These are phyloP conservation scores for Drosophila ambigua DNA, from an alignment of 1,140 invertebrate genomes.

Conservation along the genomic window DNA sequence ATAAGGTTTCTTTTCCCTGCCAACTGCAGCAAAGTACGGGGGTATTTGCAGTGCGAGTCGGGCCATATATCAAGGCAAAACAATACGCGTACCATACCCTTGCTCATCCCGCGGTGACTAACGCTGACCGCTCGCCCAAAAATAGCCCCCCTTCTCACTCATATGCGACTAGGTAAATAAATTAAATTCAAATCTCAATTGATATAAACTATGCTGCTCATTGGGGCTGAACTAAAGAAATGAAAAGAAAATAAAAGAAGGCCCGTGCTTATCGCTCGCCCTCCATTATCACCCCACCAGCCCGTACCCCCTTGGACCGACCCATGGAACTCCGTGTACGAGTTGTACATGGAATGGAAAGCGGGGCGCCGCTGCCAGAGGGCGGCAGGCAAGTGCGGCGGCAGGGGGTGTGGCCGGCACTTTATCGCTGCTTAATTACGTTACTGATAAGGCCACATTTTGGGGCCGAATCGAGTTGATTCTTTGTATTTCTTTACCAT, in stretches of 20 bases:
- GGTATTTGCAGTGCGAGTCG: background rate
- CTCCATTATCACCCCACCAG: constrained; percentile 12
- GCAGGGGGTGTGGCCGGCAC: constrained; percentile 45
- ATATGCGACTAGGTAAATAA: constrained; percentile 71
- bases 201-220: constrained; percentile 60
- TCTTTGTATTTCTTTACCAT: constrained; percentile 30
- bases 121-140: constrained; percentile 62
- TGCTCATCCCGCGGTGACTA: constrained; percentile 52
- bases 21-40: background rate
- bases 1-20: constrained; percentile 1
- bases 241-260: constrained; percentile 34
- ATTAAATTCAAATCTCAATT: constrained; percentile 82
- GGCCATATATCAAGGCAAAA: background rate
- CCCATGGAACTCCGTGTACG: background rate
- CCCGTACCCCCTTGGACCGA: constrained; percentile 12
- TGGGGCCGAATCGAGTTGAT: constrained; percentile 38
- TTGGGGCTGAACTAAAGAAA: constrained; percentile 33
- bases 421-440: constrained; percentile 80
- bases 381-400: constrained; percentile 3
- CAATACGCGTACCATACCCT: constrained; percentile 11
- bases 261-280: constrained; percentile 55
- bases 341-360: background rate
- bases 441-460: constrained; percentile 75
- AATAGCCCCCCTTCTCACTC: constrained; percentile 52
- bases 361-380: constrained; percentile 38